Percentiles rank a stretch among this genome's conserved stretches.
These are phyloP conservation scores for Lordiphosa collinella DNA, from an alignment of 1,140 invertebrate genomes.

Conservation along the genomic window DNA sequence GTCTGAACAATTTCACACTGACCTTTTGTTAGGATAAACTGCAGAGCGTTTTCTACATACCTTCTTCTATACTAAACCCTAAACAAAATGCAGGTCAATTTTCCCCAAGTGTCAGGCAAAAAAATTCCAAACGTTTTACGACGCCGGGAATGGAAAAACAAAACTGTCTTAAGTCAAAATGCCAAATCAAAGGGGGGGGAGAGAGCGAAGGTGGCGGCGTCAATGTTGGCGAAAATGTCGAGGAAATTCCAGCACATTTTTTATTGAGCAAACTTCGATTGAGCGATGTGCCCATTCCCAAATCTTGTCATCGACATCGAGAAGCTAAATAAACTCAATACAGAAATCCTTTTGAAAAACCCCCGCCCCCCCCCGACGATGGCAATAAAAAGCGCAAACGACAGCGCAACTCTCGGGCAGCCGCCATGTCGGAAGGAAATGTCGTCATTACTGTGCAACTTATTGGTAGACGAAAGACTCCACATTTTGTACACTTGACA, in stretches of 20 bases:
- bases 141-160: constrained; percentile 16
- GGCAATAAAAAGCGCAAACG: constrained; percentile 63
- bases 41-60: background rate
- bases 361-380: constrained; percentile 20
- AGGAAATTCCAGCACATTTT: constrained; percentile 61
- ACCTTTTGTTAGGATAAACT: no score
- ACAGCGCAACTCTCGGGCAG: constrained; percentile 24
- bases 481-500: constrained; percentile 55
- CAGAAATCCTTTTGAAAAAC: constrained; percentile 42
- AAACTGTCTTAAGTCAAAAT: constrained; percentile 33
- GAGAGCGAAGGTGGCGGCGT: constrained; percentile 1
- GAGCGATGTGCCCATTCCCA: constrained; percentile 21
- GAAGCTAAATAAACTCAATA: constrained; percentile 62
- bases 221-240: constrained; percentile 50
- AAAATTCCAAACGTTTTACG: constrained; percentile 58
- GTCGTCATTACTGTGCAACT: constrained; percentile 65
- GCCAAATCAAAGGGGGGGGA: background rate
- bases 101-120: constrained; percentile 25
- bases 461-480: constrained; percentile 25
- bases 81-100: constrained; percentile 65
- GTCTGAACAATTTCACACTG: no score
- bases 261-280: constrained; percentile 68
- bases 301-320: background rate
- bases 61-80: constrained; percentile 16
- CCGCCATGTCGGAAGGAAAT: constrained; percentile 53